Base-by-base conservation (phyloP, 2,113 vertebrate genomes). In the Ceuthmochares aereus region DNA sequence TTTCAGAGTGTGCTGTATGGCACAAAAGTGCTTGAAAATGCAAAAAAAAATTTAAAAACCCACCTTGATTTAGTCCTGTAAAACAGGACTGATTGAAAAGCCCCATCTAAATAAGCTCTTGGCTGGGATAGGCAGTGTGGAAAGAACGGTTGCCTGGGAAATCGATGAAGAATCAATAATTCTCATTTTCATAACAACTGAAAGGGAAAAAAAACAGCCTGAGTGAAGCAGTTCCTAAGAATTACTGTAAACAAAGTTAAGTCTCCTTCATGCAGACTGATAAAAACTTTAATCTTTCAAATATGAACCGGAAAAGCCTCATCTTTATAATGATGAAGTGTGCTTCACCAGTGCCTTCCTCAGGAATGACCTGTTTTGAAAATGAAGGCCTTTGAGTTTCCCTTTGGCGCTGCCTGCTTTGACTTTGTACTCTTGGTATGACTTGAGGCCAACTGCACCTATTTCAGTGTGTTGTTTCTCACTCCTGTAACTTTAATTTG, bases 311-410 rank as follows among this genome's bases (percentile, higher is more conserved):
- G 64, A 22, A 73, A 59, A 87, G 21, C 22, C 20, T 51, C 0
- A 0, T 16, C 7, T 69, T 27, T 14, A 0, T 27, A 25, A 3
- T 7, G 34, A 11, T 20, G 40, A 29, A 10, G 13, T 10, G 21
- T 26, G 29, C 29, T 18, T 32, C 26, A 0, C 29, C 2, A 14
- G 12, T 51, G 69, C 17, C 79, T 40, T 36, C 3, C 0, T 5
- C 12, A 5, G 87, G 59, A 47, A 45, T 0, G 45, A 34, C 40
- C 29, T 6, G 42, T 7, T 70, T 13, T 55, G 54, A 40, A 42
- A 56, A 34, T 3, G 15, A 47, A 62, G 78, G 68, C 2, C 0
- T 18, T 78, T 9, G 18, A 11, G 29, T 63, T 19, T 68, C 59
- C 37, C 51, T 69, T 40, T 45, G 29, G 74, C 51, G 25, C 45